Percentiles rank a stretch among this genome's conserved stretches.
These are phyloP conservation scores for Fragum fragum DNA, from an alignment of 2,888 invertebrate genomes.

Conservation along the genomic window DNA sequence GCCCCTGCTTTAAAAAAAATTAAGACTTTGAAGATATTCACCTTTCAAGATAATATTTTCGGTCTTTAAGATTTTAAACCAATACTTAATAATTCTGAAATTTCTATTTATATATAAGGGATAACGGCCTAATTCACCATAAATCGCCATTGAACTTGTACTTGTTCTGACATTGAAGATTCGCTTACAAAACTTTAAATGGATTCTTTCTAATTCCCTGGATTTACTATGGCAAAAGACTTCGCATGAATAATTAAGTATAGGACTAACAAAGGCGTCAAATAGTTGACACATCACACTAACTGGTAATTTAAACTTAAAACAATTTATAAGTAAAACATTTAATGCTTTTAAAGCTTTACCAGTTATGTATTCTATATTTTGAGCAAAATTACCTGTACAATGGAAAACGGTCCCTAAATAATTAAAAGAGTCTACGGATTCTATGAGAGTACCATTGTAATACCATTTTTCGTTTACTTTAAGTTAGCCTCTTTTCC, in stretches of 20 bases:
- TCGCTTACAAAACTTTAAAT: slow-evolving; percentile 20
- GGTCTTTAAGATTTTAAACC: slow-evolving; percentile 6
- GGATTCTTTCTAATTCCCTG: slow-evolving; percentile 9
- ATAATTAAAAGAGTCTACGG: slow-evolving; percentile 29
- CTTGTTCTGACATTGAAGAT: slow-evolving; percentile 18
- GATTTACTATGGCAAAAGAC: slow-evolving; percentile 11
- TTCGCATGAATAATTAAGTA: slow-evolving; percentile 9
- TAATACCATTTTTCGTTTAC: slow-evolving; percentile 11
- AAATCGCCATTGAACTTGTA: slow-evolving; percentile 23
- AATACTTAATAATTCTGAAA: slow-evolving; percentile 9
- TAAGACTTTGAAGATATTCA: neutral
- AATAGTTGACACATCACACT: slow-evolving; percentile 25
- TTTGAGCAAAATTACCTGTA: slow-evolving; percentile 27
- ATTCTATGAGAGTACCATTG: slow-evolving; percentile 8
- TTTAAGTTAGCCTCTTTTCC: slow-evolving; percentile 10
- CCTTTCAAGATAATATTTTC: slow-evolving; percentile 22
- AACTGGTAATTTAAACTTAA: slow-evolving; percentile 13
- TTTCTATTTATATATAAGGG: slow-evolving; percentile 28
- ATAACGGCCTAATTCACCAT: slow-evolving; percentile 19
- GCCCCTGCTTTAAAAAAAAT: neutral
- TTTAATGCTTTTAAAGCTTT: slow-evolving; percentile 28
- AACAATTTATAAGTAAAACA: slow-evolving; percentile 5
- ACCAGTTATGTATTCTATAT: slow-evolving; percentile 24
- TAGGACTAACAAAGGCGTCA: slow-evolving; percentile 34
- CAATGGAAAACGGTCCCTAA: slow-evolving; percentile 22